Conservation (phyloP, 2,888 invertebrate species). For the Drosophila niveifrons region DNA sequence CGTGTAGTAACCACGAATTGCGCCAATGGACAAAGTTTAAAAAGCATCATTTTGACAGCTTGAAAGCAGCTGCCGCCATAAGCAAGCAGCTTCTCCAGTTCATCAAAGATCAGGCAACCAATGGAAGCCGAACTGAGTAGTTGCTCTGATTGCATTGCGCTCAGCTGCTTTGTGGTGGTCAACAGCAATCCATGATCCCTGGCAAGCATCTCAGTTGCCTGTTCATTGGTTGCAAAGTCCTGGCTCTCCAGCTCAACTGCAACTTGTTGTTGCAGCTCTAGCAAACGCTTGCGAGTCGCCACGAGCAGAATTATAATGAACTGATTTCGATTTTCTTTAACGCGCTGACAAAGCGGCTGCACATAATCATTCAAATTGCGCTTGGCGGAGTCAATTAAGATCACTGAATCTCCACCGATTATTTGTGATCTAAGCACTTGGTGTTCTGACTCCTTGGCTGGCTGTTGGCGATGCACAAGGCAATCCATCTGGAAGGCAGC, state of each 20-base stretch:
- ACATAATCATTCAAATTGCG: not conserved
- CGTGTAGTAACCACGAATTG: not conserved
- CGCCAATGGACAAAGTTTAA: not conserved
- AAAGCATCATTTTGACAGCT: not conserved
- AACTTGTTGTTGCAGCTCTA: not conserved
- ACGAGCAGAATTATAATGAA: not conserved
- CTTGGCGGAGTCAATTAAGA: not conserved
- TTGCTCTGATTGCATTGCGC: not conserved
- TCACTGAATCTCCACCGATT: not conserved
- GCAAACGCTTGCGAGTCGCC: not conserved
- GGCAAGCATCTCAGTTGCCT: not conserved
- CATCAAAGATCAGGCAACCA: not conserved
- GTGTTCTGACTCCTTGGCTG: not conserved
- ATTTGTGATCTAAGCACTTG: not conserved
- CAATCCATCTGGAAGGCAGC: constrained; percentile 19
- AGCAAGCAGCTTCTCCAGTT: not conserved
- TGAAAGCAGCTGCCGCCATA: not conserved
- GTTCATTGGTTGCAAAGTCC: not conserved
- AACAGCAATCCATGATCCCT: not conserved
- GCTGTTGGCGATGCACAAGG: not conserved
- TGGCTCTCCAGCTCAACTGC: not conserved
- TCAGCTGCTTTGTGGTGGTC: not conserved
- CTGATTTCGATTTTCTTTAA: not conserved
- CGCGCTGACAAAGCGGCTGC: not conserved
- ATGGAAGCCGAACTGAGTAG: not conserved